Conservation (phyloP, 2,113 vertebrate genomes). For the Scomber scombrus region DNA sequence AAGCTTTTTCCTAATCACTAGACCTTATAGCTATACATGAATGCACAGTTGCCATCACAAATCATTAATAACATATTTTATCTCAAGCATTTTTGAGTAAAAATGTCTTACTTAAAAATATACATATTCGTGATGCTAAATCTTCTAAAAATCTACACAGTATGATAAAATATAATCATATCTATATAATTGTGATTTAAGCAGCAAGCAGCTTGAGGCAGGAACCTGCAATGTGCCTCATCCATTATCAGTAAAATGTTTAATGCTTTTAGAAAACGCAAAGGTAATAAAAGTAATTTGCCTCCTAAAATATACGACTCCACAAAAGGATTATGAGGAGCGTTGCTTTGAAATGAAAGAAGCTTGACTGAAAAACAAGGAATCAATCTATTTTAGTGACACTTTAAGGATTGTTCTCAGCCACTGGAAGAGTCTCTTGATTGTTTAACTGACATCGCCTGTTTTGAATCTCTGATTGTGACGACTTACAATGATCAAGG, state of each 20-base stretch:
- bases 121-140: background rate
- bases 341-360: constrained; percentile 6
- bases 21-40: constrained; percentile 42
- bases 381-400: background rate
- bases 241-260: constrained; percentile 10
- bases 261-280: constrained; percentile 13
- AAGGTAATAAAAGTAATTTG: background rate
- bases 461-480: background rate
- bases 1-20: constrained; percentile 48
- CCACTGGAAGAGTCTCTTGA: background rate
- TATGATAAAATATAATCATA: background rate
- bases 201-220: background rate
- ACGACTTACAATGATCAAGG: background rate
- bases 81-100: background rate
- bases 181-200: background rate
- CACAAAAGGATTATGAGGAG: background rate
- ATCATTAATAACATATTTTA: background rate
- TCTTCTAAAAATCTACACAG: background rate
- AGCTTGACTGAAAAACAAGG: constrained; percentile 9
- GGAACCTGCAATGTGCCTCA: background rate
- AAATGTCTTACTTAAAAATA: background rate
- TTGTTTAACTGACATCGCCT: background rate
- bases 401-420: background rate
- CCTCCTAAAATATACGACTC: background rate
- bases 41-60: constrained; percentile 33